phyloP scores from a whole-genome alignment of 2,888 invertebrate genomes.

The Lasioglossum calceatum region DNA sequence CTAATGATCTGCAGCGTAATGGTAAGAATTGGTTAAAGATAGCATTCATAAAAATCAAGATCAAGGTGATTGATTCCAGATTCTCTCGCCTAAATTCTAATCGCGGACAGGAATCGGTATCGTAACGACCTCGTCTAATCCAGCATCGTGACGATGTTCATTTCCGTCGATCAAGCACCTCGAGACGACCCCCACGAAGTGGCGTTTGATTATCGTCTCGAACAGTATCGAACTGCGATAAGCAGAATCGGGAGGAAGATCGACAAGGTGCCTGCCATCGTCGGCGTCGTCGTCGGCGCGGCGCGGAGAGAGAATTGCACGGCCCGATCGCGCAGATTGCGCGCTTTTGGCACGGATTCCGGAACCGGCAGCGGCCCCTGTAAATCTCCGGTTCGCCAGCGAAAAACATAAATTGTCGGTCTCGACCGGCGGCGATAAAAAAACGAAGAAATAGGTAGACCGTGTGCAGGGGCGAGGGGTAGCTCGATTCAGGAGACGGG shows the following conservation, averaged over 20 bases:
- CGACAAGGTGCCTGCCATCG: background rate
- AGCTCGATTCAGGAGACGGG: conserved; percentile 9
- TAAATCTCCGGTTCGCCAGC: conserved; percentile 27
- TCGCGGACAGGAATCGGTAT: background rate
- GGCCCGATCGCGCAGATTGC: conserved; percentile 44
- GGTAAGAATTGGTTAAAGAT: background rate
- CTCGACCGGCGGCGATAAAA: background rate
- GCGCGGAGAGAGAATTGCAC: conserved; percentile 26
- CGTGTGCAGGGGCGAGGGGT: background rate
- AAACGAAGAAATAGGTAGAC: background rate
- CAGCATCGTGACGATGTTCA: background rate
- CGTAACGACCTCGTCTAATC: background rate
- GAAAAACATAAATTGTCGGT: conserved; percentile 45
- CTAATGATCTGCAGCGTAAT: no score
- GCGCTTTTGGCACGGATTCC: conserved; percentile 59
- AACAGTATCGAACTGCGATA: background rate
- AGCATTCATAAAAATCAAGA: background rate
- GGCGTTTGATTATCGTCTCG: background rate
- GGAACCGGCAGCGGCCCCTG: conserved; percentile 1
- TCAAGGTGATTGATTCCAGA: background rate
- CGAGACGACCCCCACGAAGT: background rate
- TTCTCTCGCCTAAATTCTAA: background rate
- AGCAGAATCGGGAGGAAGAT: background rate
- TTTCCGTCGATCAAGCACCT: background rate
- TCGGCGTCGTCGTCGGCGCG: background rate